Base-by-base conservation (phyloP, 2,888 invertebrate genomes). In the Leptopterna dolabrata region DNA sequence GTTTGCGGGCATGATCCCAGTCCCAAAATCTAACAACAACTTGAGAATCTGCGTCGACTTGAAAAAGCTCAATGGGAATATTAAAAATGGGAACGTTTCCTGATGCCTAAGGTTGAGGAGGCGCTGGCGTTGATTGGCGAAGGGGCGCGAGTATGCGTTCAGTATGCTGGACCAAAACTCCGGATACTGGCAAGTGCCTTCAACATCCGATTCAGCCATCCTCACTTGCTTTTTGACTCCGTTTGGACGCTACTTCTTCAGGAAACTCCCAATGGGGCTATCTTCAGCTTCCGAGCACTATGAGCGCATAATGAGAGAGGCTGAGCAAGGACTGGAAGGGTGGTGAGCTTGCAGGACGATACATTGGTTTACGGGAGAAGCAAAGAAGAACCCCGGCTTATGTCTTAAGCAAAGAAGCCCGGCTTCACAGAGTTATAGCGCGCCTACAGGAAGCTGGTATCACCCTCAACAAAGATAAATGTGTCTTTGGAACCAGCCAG, bases 1-100 rank as follows among this genome's bases (percentile, higher is more conserved):
- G 85, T 85, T 73, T 29, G 85, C 85, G 9, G 85, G 85, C n/a
- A 85, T 85, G 76, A 76, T 85, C 4, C 3, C 76, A n/a, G 76
- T 85, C 6, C 73, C 76, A 1, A 73, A 85, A 29, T 43, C 71
- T 24, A 45, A 76, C n/a, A 45, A 45, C 24, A n/a, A 63, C 7
- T 43, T 85, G 0, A 14, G 85, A 43, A 85, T 85, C 43, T 85
- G 85, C 73, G 85, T 85, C 6, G 85, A 85, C n/a, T 73, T 85
- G 11, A 36, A 36, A 16, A 71, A 73, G 11, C 29, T 85, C n/a
- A 85, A 85, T 76, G 4, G 43, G 24, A 73, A 43, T 76, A 76
- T 85, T n/a, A n/a, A 19, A 85, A 76, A 27, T 43, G 85, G 13
- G 85, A 85, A 85, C 27, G 76, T 24, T 73, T 24, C 19, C 11